Percentiles rank a stretch among this genome's conserved stretches.
phyloP scores from a whole-genome alignment of 2,888 invertebrate genomes.

The Drosophila conformis region DNA sequence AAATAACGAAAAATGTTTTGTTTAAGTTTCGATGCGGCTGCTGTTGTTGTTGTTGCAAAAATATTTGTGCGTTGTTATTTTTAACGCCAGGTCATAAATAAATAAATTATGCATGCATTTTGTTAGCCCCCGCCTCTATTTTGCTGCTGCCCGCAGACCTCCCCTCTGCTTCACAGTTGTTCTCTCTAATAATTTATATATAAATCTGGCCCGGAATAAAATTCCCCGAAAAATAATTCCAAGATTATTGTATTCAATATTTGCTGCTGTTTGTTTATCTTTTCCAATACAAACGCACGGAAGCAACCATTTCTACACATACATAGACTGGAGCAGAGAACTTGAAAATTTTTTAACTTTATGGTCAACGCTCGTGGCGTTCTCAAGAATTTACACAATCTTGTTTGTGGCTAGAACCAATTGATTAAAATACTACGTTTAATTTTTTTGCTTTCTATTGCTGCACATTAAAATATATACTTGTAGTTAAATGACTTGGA shows the following conservation, averaged over 20 bases:
- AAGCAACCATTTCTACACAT: background rate
- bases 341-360: conserved; percentile 78
- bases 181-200: conserved; percentile 58
- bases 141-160: background rate
- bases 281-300: conserved; percentile 26
- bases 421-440: conserved; percentile 51
- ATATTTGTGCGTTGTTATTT: conserved; percentile 68
- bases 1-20: conserved; percentile 73
- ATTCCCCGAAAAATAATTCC: conserved; percentile 52
- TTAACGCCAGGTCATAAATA: conserved; percentile 62
- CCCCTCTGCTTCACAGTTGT: background rate
- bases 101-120: conserved; percentile 72
- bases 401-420: conserved; percentile 59
- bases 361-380: conserved; percentile 77
- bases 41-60: conserved; percentile 61
- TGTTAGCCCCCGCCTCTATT: conserved; percentile 29
- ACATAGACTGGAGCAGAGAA: conserved; percentile 32
- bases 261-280: conserved; percentile 69
- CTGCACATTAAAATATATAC: conserved; percentile 4
- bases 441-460: conserved; percentile 32
- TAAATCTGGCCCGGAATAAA: conserved; percentile 49
- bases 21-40: conserved; percentile 44
- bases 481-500: conserved; percentile 4
- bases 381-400: conserved; percentile 59
- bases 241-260: conserved; percentile 52